Conservation (phyloP, 2,113 vertebrate species). For the Tragelaphus scriptus region DNA sequence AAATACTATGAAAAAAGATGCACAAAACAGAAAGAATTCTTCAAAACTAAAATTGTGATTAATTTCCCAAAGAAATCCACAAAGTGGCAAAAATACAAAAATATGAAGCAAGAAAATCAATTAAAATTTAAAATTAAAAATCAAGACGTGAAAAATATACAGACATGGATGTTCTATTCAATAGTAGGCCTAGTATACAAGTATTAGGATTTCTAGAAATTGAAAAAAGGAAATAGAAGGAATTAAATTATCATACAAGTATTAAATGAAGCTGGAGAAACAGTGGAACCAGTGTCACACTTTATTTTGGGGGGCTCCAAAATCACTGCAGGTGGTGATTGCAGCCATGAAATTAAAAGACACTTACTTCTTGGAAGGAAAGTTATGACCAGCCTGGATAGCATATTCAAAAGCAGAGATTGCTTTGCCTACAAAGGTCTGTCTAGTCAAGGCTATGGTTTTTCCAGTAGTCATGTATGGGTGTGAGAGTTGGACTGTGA, state of each 20-base stretch:
- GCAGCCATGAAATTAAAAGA: too few species aligned
- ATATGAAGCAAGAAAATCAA: background rate
- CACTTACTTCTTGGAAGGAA: too few species aligned
- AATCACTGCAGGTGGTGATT: too few species aligned
- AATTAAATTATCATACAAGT: background rate
- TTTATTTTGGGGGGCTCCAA: too few species aligned
- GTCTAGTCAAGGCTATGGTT: too few species aligned
- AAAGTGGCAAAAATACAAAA: background rate
- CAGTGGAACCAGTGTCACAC: too few species aligned
- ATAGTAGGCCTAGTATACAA: background rate
- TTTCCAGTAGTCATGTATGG: too few species aligned
- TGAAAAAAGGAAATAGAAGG: background rate
- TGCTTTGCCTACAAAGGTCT: rapidly evolving
- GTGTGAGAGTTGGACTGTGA: too few species aligned
- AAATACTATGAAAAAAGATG: background rate
- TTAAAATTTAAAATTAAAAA: background rate
- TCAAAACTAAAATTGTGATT: background rate
- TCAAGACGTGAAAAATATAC: background rate
- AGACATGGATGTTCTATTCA: background rate
- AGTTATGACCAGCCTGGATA: too few species aligned
- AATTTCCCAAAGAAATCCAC: background rate
- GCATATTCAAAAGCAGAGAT: too few species aligned
- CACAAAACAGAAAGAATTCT: background rate
- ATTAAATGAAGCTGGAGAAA: background rate
- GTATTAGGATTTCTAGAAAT: background rate